A percentile compares a stretch with the other conserved stretches of the same genome.
Evolutionary conservation across 2,797 vertebrate species (phyloP).

Genomic region (Simalia tracyae): DNA sequence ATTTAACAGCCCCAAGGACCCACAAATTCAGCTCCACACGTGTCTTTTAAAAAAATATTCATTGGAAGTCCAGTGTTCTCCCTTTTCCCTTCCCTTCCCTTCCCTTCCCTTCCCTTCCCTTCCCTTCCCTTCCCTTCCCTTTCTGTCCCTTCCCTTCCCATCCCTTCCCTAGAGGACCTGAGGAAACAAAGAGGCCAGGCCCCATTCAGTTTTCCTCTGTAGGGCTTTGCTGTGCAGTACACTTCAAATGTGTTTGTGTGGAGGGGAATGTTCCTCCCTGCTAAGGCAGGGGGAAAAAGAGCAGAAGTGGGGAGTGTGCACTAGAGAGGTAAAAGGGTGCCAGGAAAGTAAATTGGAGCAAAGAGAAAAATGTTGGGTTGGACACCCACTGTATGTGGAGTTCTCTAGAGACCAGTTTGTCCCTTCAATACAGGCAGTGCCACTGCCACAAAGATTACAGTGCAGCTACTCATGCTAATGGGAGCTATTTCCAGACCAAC

Average conservation of each 20-base stretch:
- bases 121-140: too few species aligned
- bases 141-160: too few species aligned
- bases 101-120: too few species aligned
- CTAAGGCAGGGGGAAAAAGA: neutral
- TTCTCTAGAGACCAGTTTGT: neutral
- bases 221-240: neutral
- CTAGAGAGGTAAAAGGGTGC: neutral
- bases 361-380: neutral
- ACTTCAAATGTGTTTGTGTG: neutral
- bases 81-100: too few species aligned
- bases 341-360: neutral
- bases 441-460: neutral
- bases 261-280: neutral
- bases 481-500: neutral
- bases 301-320: neutral
- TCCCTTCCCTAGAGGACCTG: neutral
- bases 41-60: neutral
- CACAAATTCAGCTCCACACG: too few species aligned
- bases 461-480: neutral
- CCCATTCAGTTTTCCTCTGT: neutral
- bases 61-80: neutral
- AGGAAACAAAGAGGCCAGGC: neutral
- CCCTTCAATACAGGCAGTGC: neutral
- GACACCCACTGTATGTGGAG: neutral
- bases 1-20: neutral